A percentile compares a stretch with the other conserved stretches of the same genome.
Evolutionary conservation across 1,140 invertebrate genomes (phyloP).

Genomic region (honey bee (Apis mellifera)): Amel_HAv3.1 CM009942.2:70001-70500

Average conservation of each 20-base stretch:
- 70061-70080: no score
- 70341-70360: slow-evolving; percentile 55
- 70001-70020: no score
- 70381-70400: slow-evolving; percentile 76
- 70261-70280: no score
- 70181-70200: no score
- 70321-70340: slow-evolving; percentile 51
- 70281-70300: background rate
- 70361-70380: slow-evolving; percentile 59
- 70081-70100: no score
- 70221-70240: background rate
- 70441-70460: slow-evolving; percentile 70
- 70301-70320: slow-evolving; percentile 46
- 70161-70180: no score
- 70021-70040: no score
- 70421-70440: slow-evolving; percentile 73
- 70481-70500: slow-evolving; percentile 70
- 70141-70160: no score
- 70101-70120: no score
- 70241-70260: background rate
- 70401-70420: slow-evolving; percentile 76
- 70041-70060: no score
- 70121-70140: no score
- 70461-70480: slow-evolving; percentile 66
- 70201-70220: background rate